Evolutionary conservation across 1,140 invertebrate species (phyloP), one percentile per base, ranked within the genome.

Genomic region (Uloborus diversus): DNA sequence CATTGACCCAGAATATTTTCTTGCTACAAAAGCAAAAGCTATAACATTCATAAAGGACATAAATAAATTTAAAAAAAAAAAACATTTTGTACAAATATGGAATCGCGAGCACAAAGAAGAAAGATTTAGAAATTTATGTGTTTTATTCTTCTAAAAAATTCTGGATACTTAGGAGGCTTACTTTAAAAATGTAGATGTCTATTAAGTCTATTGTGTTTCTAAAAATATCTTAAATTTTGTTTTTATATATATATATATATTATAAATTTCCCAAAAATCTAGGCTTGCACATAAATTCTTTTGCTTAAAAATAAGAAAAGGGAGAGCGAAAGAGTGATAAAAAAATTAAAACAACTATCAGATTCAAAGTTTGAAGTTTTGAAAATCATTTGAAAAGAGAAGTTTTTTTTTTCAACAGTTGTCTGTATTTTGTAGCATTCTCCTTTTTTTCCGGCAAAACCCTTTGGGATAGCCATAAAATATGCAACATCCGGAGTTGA

Each of bases 331-430:
- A 65, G 14, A 42, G 5, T 27, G 49, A 27, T 30, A 66, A 68
- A 11, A 27, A 25, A 23, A 13, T 23, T 13, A 14, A 68, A 35
- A 68, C 25, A 25, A 42, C 9, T 49, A 68, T 68, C 64, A 49
- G 42, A 35, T 68, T 42, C 11, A 25, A 30, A 68, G 64, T 68
- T 68, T 49, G 64, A 68, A 68, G 64, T 68, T 68, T 59, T 28
- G 47, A 47, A 68, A 68, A 68, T 68, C 64, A 68, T 68, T 68
- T 68, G 64, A 68, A 68, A 68, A 68, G 37, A 68, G 25, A 28
- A 68, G 51, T 68, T 68, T 68, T 42, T 49, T 68, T 42, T 49
- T 68, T 42, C 14, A 14, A 14, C 25, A 5, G 20, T 47, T 68
- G 30, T 68, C 37, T 42, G 42, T 35, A 35, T 49, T 68, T 27